Base-by-base conservation (phyloP, 2,797 vertebrate species). In the Meriones psammophilus region DNA sequence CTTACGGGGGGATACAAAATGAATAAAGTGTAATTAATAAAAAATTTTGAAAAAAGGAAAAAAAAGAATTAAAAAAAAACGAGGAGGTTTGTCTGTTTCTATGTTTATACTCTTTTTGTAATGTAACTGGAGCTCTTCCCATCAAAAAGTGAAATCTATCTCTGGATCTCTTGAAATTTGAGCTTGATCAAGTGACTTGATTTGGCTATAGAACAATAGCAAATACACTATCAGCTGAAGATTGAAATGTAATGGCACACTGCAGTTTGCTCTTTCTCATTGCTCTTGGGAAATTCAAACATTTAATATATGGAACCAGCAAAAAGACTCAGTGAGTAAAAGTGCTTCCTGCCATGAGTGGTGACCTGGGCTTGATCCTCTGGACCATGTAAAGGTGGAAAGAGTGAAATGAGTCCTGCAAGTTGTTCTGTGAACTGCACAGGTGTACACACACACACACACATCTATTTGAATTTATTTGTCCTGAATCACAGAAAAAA, bases 71-170 rank as follows among this genome's bases (percentile, higher is more conserved):
- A 84, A 96, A 83, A 66, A 83, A 66, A 46, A 76, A 28, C 28
- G 36, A 92, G n/a, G 56, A 54, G 9, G 88, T 96, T 42, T 89
- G 39, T 73, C 58, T 14, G 91, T 77, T 92, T 97, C 66, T 89
- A 9, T 78, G 77, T 58, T 33, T 78, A 88, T 33, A 1, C 54
- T 62, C 66, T 14, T 46, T 95, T 73, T 71, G 33, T 39, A 94
- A 64, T 28, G 12, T 81, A 83, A 89, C 46, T 66, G 42, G 36
- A 64, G 50, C 13, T 77, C 66, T 22, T 78, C 60, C 42, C 26
- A 92, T 66, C 50, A 66, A 69, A 56, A 76, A 91, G 6, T 83
- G 14, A 39, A 87, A 87, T 60, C 46, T 77, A 56, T 91, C 96
- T 56, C 24, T 88, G 26, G 1, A 86, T 1, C 39, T 54, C 84